Evolutionary conservation across 2,888 invertebrate species (phyloP).

Genomic region (Poecilus cupreus): DNA sequence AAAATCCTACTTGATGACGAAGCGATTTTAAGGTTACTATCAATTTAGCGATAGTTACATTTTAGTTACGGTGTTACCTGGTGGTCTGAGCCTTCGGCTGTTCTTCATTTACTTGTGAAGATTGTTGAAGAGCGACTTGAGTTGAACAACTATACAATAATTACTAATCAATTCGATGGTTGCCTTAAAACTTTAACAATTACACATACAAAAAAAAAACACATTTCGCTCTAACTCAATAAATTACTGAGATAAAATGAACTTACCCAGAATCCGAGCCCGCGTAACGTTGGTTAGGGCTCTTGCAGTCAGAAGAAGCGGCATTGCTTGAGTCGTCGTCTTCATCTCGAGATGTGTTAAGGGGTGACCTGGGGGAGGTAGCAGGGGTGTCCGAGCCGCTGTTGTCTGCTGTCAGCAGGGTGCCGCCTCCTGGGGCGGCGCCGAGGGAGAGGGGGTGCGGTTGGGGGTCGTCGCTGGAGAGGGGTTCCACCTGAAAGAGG

Average conservation of each 20-base stretch:
- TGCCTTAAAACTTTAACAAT: no score
- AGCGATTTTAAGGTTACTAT: no score
- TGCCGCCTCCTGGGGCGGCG: not conserved
- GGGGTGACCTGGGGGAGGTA: conserved; percentile 76
- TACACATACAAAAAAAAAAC: no score
- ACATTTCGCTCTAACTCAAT: no score
- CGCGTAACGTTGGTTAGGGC: conserved; percentile 73
- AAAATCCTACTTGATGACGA: no score
- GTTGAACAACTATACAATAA: no score
- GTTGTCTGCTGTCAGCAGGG: conserved; percentile 65
- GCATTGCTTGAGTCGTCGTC: conserved; percentile 83
- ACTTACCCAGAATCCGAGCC: conserved; percentile 73
- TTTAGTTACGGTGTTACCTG: no score
- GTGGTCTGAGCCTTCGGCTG: no score
- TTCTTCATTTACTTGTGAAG: no score
- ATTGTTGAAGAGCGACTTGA: no score
- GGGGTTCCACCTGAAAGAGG: conserved; percentile 68
- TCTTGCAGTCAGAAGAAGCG: conserved; percentile 81
- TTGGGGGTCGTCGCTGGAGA: conserved; percentile 62
- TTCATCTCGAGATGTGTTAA: conserved; percentile 76
- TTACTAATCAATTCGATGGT: no score
- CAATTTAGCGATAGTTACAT: no score
- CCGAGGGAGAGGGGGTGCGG: not conserved
- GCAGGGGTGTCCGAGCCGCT: conserved; percentile 72
- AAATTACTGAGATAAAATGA: not conserved